Evolutionary conservation across 2,797 vertebrate species (phyloP).

Genomic region (Lagodon rhomboides): DNA sequence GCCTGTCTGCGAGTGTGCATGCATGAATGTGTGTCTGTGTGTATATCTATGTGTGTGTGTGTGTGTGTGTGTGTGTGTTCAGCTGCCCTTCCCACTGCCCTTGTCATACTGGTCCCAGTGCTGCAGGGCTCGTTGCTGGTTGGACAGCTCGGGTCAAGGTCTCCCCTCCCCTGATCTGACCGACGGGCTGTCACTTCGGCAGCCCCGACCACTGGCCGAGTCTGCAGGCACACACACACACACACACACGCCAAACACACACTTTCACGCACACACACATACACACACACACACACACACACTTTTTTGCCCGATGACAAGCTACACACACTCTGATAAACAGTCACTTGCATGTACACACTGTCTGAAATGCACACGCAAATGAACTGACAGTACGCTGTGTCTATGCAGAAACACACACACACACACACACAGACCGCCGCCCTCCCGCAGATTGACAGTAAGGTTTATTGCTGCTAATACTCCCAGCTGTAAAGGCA

Average conservation of each 20-base stretch:
- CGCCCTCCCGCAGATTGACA: constrained; percentile 76
- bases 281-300: constrained; percentile 22
- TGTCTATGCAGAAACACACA: constrained; percentile 19
- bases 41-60: constrained; percentile 43
- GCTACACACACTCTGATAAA: constrained; percentile 22
- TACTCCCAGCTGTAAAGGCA: constrained; percentile 77
- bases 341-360: constrained; percentile 30
- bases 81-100: constrained; percentile 79
- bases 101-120: constrained; percentile 83
- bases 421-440: constrained; percentile 28
- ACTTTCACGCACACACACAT: constrained; percentile 20
- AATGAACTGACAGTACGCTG: constrained; percentile 49
- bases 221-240: constrained; percentile 43
- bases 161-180: constrained; percentile 78
- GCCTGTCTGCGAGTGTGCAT: constrained; percentile 27
- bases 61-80: constrained; percentile 40
- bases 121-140: constrained; percentile 78
- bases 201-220: constrained; percentile 53
- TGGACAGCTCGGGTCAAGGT: constrained; percentile 83
- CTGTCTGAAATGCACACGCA: constrained; percentile 35
- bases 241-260: constrained; percentile 24
- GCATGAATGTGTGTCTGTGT: constrained; percentile 22
- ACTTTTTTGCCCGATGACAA: constrained; percentile 35
- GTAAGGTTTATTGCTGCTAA: constrained; percentile 82
- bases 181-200: constrained; percentile 79